Base-by-base conservation (phyloP, 2,888 invertebrate species). In the Gryllus longicercus region DNA sequence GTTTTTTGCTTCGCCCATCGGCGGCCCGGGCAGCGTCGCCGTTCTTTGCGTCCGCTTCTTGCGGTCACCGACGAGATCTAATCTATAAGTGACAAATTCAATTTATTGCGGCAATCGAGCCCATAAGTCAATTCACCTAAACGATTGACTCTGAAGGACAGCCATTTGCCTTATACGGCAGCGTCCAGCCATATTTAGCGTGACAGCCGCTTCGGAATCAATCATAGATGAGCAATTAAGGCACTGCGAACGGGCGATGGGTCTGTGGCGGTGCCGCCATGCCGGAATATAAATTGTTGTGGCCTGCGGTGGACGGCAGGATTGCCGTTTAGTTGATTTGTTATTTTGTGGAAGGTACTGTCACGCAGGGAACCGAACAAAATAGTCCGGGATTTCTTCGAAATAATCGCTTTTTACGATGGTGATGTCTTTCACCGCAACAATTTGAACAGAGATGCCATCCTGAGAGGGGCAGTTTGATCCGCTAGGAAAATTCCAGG, bases 1-100 rank as follows among this genome's bases (percentile, higher is more conserved):
- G n/a, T n/a, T 63, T 63, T 63, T 63, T 63, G 63, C 63, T n/a
- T 14, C n/a, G 14, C n/a, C n/a, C 16, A n/a, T 18, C n/a, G 16
- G 14, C 63, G 14, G 63, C 63, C 16, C 0, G n/a, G n/a, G 8
- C 14, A 0, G 63, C n/a, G 63, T 63, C 63, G 16, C 14, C 63
- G 63, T 63, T 63, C 63, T n/a, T 63, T 63, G 4, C 63, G 38
- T 63, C 63, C 63, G n/a, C 63, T 63, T 63, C 63, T 63, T 63
- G 63, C 63, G 63, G 63, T 63, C 63, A 63, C n/a, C 63, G 16
- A 5, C 14, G n/a, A 63, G 63, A 63, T 63, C 63, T 63, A 63
- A 63, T 63, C 63, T 63, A 63, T 63, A 63, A 63, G 63, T 63
- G 63, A 63, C 63, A 63, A 63, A 63, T 63, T 63, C 63, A 63